These are phyloP conservation scores for Antigone vipio DNA, from an alignment of 2,113 vertebrate species.

Conservation along the genomic window DNA sequence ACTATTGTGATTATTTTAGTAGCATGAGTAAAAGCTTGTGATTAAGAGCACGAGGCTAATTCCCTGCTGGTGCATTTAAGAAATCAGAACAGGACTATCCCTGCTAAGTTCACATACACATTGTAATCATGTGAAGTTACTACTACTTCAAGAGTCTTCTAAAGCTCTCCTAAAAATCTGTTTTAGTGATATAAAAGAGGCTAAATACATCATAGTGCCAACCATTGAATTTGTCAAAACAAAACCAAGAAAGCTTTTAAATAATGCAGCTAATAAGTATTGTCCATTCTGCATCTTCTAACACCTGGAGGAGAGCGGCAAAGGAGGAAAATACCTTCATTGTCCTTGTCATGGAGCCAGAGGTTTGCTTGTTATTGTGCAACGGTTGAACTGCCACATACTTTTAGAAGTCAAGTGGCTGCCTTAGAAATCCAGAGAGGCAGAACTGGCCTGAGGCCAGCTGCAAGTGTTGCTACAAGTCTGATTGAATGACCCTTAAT, in stretches of 20 bases:
- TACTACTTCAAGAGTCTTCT: not conserved
- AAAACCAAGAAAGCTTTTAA: not conserved
- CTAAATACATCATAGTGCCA: not conserved
- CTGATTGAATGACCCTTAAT: constrained; percentile 18
- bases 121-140: not conserved
- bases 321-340: not conserved
- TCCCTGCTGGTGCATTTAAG: not conserved
- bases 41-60: not conserved
- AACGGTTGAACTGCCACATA: not conserved
- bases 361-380: not conserved
- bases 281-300: not conserved
- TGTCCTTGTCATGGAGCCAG: not conserved
- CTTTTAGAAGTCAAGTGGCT: not conserved
- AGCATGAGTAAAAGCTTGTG: not conserved
- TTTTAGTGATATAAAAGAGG: not conserved
- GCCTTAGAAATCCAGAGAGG: constrained; percentile 25
- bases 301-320: not conserved
- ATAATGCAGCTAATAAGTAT: not conserved
- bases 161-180: not conserved
- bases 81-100: not conserved
- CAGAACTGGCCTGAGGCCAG: constrained; percentile 40
- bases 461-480: not conserved
- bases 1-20: not conserved
- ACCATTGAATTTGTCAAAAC: not conserved
- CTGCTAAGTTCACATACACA: not conserved